These are phyloP conservation scores for Hoplias malabaricus DNA, from an alignment of 2,113 vertebrate species.

Conservation along the genomic window DNA sequence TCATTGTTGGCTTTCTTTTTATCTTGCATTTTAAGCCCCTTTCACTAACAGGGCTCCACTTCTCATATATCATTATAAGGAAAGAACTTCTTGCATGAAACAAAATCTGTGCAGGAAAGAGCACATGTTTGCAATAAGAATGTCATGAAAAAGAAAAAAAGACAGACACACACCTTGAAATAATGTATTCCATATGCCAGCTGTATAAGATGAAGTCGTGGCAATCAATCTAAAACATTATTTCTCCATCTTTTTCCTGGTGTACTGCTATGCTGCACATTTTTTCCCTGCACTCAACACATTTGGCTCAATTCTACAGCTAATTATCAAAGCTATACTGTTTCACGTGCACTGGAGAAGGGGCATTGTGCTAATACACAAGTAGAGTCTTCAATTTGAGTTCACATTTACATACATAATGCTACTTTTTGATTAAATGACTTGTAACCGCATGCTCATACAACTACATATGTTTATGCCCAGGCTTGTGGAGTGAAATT, in stretches of 20 bases:
- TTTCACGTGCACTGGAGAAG: neutral
- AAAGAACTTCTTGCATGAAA: conserved; percentile 47
- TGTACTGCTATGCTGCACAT: neutral
- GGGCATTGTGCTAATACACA: too few species aligned
- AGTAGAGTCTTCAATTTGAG: neutral
- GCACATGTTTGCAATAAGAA: conserved; percentile 69
- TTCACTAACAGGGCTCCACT: neutral
- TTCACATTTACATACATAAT: neutral
- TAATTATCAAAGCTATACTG: neutral
- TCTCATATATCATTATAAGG: conserved; percentile 1
- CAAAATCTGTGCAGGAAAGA: conserved; percentile 46
- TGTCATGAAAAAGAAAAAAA: conserved; percentile 52
- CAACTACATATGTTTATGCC: neutral
- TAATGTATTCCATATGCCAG: conserved; percentile 69
- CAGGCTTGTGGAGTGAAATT: neutral
- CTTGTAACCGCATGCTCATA: neutral
- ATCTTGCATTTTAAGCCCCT: conserved; percentile 48
- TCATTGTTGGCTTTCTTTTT: conserved; percentile 16
- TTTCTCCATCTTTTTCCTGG: neutral
- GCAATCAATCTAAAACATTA: conserved; percentile 30
- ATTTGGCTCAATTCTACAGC: neutral
- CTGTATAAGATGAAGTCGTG: conserved; percentile 54
- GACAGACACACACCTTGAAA: conserved; percentile 59
- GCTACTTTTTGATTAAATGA: neutral
- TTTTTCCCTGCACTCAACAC: neutral